Evolutionary conservation across 2,888 invertebrate species (phyloP), one percentile per base, ranked within the genome.

Genomic region (Cremastinae sp.): DNA sequence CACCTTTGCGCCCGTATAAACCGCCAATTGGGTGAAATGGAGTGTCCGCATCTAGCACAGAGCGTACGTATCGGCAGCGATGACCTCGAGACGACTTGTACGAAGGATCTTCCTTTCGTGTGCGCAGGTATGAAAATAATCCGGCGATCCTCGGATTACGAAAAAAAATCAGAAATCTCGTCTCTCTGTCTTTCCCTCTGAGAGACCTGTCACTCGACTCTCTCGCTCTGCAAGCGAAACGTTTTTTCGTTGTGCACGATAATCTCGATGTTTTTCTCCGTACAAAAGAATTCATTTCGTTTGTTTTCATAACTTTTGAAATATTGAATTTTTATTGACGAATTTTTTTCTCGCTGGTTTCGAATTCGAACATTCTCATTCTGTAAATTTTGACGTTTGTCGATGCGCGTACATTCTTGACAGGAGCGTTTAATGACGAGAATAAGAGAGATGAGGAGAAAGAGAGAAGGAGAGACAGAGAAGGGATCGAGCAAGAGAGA

Each of bases 31-130:
- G 78, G 79, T 82, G 86, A 91, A 89, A 94, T 94, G 94, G 93
- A 94, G 91, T 94, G 94, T 90, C 91, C 93, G 87, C 94, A 94
- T 91, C 92, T 94, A 86, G 91, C 91, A 90, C 92, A 93, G 90
- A 92, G 93, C 91, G 92, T 93, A 88, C 85, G 85, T 82, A 82
- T 88, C 80, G 85, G 83, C 82, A 82, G 83, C 82, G 82, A 87
- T 83, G 86, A 88, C 82, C 85, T 87, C 80, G 88, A 86, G 78
- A 79, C 86, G 43, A 84, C 84, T 82, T 85, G 84, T 82, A 81
- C 93, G 91, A 92, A 93, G 93, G 92, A 93, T 83, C 83, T 86
- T 81, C 86, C 88, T 74, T 88, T 88, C 84, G 84, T 91, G 90
- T 93, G 93, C 91, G 92, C 93, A 92, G 93, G 93, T 93, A 92